These are phyloP conservation scores for Patiria pectinifera DNA, from an alignment of 53 echinoderm and acorn worm species.

Conservation along the genomic window DNA sequence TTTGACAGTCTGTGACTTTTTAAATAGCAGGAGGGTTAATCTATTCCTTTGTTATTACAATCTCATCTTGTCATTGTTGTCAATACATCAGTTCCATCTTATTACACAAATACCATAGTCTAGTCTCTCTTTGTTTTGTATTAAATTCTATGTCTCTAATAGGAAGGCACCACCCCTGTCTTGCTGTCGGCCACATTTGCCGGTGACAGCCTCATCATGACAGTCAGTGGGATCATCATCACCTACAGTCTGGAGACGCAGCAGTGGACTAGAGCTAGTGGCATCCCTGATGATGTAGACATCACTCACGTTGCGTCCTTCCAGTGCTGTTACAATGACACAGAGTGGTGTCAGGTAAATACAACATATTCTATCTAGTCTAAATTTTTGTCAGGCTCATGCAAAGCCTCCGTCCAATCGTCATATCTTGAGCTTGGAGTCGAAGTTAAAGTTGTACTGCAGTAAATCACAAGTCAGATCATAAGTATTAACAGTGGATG, in stretches of 20 bases:
- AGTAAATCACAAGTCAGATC: too few species aligned
- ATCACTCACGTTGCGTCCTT: slow-evolving; percentile 46
- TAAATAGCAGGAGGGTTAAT: too few species aligned
- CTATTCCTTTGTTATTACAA: too few species aligned
- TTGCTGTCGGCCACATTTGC: slow-evolving; percentile 56
- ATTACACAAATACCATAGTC: too few species aligned
- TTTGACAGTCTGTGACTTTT: too few species aligned
- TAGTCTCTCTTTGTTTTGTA: not conserved
- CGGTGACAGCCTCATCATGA: slow-evolving; percentile 34
- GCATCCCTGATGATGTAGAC: slow-evolving; percentile 27
- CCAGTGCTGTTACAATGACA: slow-evolving; percentile 62
- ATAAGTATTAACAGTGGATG: too few species aligned
- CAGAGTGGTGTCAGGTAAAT: slow-evolving; percentile 64
- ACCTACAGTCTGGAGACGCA: slow-evolving; percentile 10
- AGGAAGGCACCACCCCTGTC: not conserved
- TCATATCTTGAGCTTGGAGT: too few species aligned
- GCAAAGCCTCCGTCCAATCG: too few species aligned
- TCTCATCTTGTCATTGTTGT: too few species aligned
- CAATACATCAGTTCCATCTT: not conserved
- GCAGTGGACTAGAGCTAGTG: not conserved
- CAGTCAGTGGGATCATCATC: slow-evolving; percentile 36
- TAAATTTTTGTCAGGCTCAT: too few species aligned
- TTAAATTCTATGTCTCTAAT: not conserved
- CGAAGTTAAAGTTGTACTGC: too few species aligned
- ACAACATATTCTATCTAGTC: not conserved